These are phyloP conservation scores for Drosophila birchii DNA, from an alignment of 2,888 invertebrate species.

Conservation along the genomic window DNA sequence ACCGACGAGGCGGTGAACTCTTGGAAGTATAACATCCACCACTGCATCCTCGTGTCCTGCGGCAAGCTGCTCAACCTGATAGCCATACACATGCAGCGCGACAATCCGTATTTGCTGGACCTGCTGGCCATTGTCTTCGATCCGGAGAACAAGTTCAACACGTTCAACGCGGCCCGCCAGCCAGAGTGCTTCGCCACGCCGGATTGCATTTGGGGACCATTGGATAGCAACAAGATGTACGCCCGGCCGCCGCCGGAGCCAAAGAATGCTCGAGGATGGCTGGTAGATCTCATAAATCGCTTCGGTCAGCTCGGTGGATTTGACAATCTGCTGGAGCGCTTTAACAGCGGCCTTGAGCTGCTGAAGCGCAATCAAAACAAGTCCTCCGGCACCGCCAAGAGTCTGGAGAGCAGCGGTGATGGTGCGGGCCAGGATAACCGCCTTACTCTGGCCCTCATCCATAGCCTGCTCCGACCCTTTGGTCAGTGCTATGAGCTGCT, in stretches of 20 bases:
- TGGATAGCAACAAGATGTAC: constrained; percentile 89
- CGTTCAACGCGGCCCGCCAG: constrained; percentile 83
- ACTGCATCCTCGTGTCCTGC: constrained; percentile 97
- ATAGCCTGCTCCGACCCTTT: constrained; percentile 94
- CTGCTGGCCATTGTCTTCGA: constrained; percentile 96
- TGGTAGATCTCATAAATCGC: constrained; percentile 97
- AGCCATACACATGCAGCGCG: constrained; percentile 94
- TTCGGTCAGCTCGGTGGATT: constrained; percentile 97
- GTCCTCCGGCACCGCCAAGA: constrained; percentile 54
- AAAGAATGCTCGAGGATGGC: constrained; percentile 96
- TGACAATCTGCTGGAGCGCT: constrained; percentile 92
- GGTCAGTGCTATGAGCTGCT: constrained; percentile 96
- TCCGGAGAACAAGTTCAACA: constrained; percentile 95
- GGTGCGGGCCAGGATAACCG: constrained; percentile 79
- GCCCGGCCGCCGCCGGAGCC: constrained; percentile 89
- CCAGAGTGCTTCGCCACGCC: constrained; percentile 82
- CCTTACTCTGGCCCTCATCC: constrained; percentile 90
- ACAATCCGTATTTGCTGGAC: constrained; percentile 96
- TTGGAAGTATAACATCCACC: constrained; percentile 98
- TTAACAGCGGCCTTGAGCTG: constrained; percentile 89
- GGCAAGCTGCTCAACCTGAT: constrained; percentile 96
- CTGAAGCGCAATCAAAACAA: constrained; percentile 86
- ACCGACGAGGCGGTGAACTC: constrained; percentile 99
- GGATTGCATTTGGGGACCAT: constrained; percentile 85
- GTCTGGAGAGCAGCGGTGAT: constrained; percentile 39